Evolutionary conservation across 1,140 invertebrate species (phyloP), one percentile per base, ranked within the genome.

Genomic region (Drosophila ironensis): DNA sequence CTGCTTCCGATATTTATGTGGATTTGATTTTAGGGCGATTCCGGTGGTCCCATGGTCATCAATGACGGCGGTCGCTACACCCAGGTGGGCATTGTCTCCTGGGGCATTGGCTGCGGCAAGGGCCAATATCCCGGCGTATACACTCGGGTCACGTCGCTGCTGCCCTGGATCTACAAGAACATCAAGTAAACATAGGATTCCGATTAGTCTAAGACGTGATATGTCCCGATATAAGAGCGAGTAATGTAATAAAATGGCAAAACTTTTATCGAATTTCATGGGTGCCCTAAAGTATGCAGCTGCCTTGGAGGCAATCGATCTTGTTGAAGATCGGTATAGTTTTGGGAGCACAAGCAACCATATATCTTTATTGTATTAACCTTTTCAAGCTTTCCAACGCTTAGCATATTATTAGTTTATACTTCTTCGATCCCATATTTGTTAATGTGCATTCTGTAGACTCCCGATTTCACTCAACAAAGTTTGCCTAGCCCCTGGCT

Each of bases 81-180:
- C 0, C 95, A 96, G 91, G 95, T 97, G 1, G 97, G 97, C 24
- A 94, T 98, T 8, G 96, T 98, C 0, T 97, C 96, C 9, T 98
- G 96, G 95, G 98, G 98, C 17, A 96, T 97, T 73, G 96, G 97
- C 19, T 98, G 97, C 88, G 97, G 97, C 4, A 95, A 97, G 91
- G 95, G 95, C 16, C 94, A 96, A 89, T 96, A 96, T 91, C 97
- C 97, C 0, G 97, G 97, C 7, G 96, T 90, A 1, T 90, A 90
- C 33, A 94, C 84, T 2, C 92, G 95, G 80, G 94, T 97, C 11
- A 93, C 94, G 12, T 92, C 93, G 53, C 96, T 95, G 90, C 88
- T 95, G 69, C 92, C 93, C 7, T 97, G 96, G 96, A 96, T 97
- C 72, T 91, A 91, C 44, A 94, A 94, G 82, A 95, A 95, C 45